Conservation (phyloP, 1,140 invertebrate genomes). For the Listronotus oregonensis region DNA sequence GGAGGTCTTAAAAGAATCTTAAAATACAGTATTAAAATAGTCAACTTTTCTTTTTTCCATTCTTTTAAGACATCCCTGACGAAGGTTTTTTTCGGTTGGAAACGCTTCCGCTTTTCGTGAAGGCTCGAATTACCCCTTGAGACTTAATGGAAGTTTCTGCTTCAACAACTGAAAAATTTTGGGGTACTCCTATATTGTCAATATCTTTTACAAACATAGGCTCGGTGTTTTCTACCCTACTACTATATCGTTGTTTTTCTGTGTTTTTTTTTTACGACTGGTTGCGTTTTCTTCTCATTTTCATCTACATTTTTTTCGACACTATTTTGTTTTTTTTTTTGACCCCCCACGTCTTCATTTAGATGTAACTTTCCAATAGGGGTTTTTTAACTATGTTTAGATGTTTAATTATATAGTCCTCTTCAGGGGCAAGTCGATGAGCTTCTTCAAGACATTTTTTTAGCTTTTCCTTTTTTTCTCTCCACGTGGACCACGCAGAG, state of each 20-base stretch:
- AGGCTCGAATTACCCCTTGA: conserved; percentile 40
- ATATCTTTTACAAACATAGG: conserved; percentile 55
- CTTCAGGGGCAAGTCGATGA: conserved; percentile 78
- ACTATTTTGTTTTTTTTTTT: conserved; percentile 50
- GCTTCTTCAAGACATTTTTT: conserved; percentile 83
- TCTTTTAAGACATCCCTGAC: conserved; percentile 58
- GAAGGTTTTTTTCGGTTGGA: conserved; percentile 57
- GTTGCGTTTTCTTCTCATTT: conserved; percentile 51
- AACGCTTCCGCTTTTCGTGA: conserved; percentile 25
- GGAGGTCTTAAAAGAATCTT: conserved; percentile 13
- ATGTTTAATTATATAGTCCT: conserved; percentile 90
- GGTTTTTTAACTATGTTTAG: conserved; percentile 81
- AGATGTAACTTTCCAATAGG: conserved; percentile 62
- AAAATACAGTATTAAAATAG: conserved; percentile 22
- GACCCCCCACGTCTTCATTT: conserved; percentile 36
- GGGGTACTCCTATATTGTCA: conserved; percentile 47
- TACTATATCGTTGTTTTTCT: conserved; percentile 54
- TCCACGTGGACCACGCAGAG: conserved; percentile 95
- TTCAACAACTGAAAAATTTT: conserved; percentile 35
- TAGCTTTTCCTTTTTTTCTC: conserved; percentile 79
- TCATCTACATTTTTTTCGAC: conserved; percentile 53
- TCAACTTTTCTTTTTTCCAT: not conserved
- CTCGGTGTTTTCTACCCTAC: conserved; percentile 55
- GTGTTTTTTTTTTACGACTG: conserved; percentile 52
- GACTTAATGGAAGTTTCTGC: conserved; percentile 15